Conservation (phyloP, 2,888 invertebrate species). For the Phrixothrix hirtus region DNA sequence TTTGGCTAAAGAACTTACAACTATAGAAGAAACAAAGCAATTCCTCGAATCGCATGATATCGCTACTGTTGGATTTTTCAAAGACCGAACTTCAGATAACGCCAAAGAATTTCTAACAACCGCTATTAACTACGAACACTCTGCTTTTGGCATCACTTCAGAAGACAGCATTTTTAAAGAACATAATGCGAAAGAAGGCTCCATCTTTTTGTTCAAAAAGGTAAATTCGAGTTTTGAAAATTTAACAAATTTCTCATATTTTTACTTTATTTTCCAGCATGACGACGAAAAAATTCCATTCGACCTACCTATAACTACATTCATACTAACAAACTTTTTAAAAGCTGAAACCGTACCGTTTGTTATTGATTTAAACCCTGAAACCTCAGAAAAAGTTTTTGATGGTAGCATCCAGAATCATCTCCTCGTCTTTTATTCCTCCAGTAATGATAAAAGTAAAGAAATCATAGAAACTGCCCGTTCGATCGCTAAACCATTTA, state of each 20-base stretch:
- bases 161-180: slow-evolving; percentile 78
- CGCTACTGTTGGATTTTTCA: slow-evolving; percentile 88
- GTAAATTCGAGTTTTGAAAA: slow-evolving; percentile 57
- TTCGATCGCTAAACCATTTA: slow-evolving; percentile 85
- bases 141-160: slow-evolving; percentile 83
- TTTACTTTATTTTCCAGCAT: slow-evolving; percentile 62
- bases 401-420: slow-evolving; percentile 98
- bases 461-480: slow-evolving; percentile 73
- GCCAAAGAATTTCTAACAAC: slow-evolving; percentile 84
- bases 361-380: slow-evolving; percentile 94
- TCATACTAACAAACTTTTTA: slow-evolving; percentile 80
- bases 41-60: slow-evolving; percentile 81
- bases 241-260: slow-evolving; percentile 6
- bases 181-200: slow-evolving; percentile 76
- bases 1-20: slow-evolving; percentile 77
- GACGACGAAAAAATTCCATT: slow-evolving; percentile 80
- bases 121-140: slow-evolving; percentile 82
- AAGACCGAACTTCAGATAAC: slow-evolving; percentile 73
- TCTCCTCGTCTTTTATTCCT: slow-evolving; percentile 91
- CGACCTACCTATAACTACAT: slow-evolving; percentile 69
- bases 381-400: slow-evolving; percentile 97
- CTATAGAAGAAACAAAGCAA: slow-evolving; percentile 80
- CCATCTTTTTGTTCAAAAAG: slow-evolving; percentile 89
- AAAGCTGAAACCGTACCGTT: slow-evolving; percentile 82
- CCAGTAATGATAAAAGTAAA: slow-evolving; percentile 84